phyloP scores from a whole-genome alignment of 2,888 invertebrate genomes.

The Sminthurinus aureus region DNA sequence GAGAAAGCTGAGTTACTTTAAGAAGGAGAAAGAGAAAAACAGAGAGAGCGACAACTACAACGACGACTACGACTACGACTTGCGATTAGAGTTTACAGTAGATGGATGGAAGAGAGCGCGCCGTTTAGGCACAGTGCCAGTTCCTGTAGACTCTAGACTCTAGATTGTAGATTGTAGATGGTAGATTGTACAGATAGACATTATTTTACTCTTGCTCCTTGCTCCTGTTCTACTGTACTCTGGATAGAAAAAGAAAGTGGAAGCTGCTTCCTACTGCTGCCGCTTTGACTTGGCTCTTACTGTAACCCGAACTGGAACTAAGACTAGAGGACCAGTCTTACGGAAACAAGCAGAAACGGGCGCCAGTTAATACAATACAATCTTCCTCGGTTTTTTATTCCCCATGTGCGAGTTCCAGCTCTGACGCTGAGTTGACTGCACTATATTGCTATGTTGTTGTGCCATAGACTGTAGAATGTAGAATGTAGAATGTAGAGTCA shows the following conservation, averaged over 20 bases:
- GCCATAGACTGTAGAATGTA: too few species aligned
- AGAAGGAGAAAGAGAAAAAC: background rate
- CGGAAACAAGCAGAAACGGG: slow-evolving; percentile 1
- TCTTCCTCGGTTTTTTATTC: background rate
- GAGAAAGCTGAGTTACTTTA: background rate
- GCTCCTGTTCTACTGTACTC: background rate
- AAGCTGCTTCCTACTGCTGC: background rate
- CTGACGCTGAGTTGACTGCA: background rate
- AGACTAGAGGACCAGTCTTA: background rate
- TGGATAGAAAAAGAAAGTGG: background rate
- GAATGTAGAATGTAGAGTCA: too few species aligned
- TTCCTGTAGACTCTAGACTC: background rate
- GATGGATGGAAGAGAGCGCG: slow-evolving; percentile 8
- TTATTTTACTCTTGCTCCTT: too few species aligned
- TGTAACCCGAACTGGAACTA: background rate
- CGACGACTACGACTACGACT: background rate
- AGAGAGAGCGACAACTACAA: background rate
- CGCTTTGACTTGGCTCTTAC: background rate
- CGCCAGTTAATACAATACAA: slow-evolving; percentile 7
- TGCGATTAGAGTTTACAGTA: slow-evolving; percentile 3
- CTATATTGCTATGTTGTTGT: too few species aligned
- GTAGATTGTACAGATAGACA: too few species aligned
- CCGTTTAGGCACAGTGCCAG: slow-evolving; percentile 20
- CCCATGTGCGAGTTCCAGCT: background rate
- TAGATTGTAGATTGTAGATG: too few species aligned